phyloP scores from a whole-genome alignment of 2,888 invertebrate genomes.

The Terebella lapidaria region DNA sequence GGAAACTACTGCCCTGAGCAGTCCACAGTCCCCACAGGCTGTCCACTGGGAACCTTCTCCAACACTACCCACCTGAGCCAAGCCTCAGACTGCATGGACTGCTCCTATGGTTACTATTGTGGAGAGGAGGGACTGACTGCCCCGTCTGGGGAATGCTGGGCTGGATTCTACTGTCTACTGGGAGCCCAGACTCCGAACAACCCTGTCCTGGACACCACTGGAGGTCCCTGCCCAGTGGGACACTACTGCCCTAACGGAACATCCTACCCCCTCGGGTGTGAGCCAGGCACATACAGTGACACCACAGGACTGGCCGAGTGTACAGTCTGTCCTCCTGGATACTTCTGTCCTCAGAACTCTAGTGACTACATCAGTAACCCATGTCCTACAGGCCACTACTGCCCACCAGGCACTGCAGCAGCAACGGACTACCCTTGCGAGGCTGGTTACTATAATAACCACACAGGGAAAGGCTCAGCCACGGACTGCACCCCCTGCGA shows the following conservation, averaged over 20 bases:
- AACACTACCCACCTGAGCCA: conserved; percentile 40
- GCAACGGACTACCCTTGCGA: conserved; percentile 38
- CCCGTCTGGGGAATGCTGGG: conserved; percentile 42
- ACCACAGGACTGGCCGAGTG: conserved; percentile 17
- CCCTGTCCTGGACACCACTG: conserved; percentile 24
- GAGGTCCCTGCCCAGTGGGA: conserved; percentile 45
- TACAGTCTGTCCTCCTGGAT: conserved; percentile 30
- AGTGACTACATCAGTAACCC: conserved; percentile 15
- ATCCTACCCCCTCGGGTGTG: conserved; percentile 41
- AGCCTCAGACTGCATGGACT: conserved; percentile 35
- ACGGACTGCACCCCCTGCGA: conserved; percentile 43
- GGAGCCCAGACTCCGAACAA: conserved; percentile 28
- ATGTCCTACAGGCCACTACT: conserved; percentile 42
- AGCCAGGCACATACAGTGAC: conserved; percentile 41
- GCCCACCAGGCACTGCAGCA: conserved; percentile 32
- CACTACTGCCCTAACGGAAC: conserved; percentile 47
- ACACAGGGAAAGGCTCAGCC: conserved; percentile 22
- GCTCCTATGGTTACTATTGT: conserved; percentile 39
- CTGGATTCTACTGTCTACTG: conserved; percentile 44
- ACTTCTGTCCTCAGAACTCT: conserved; percentile 40
- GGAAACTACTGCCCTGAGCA: conserved; percentile 38
- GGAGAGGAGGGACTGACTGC: conserved; percentile 31
- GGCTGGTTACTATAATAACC: conserved; percentile 37
- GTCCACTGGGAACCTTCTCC: conserved; percentile 40
- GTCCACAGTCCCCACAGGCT: conserved; percentile 34